phyloP scores from a whole-genome alignment of 2,888 invertebrate species.

The Ischnus inquisitorius region DNA sequence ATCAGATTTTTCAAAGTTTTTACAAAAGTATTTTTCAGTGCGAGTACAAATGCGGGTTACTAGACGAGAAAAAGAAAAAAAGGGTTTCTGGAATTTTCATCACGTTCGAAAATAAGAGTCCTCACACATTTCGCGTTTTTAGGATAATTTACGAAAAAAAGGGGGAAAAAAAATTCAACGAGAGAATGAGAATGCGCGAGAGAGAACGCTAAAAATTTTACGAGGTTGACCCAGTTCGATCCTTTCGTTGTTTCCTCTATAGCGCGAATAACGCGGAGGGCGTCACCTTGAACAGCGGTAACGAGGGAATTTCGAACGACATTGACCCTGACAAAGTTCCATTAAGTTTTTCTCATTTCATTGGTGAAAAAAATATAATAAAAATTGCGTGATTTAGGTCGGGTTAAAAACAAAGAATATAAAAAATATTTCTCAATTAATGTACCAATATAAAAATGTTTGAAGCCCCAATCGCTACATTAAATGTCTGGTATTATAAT shows the following conservation, averaged over 20 bases:
- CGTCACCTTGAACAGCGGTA: constrained; percentile 12
- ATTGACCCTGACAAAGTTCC: constrained; percentile 40
- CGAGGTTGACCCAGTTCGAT: constrained; percentile 50
- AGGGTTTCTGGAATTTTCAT: constrained; percentile 15
- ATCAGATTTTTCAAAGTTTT: too few relatives aligned
- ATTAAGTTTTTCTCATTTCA: background rate
- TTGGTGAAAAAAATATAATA: background rate
- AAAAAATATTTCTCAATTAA: too few relatives aligned
- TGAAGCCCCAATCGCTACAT: too few relatives aligned
- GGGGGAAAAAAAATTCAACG: constrained; percentile 10
- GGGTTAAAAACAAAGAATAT: background rate
- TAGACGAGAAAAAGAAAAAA: background rate
- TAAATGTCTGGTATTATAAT: too few relatives aligned
- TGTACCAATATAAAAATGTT: too few relatives aligned
- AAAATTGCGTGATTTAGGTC: background rate
- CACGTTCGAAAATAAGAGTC: constrained; percentile 51
- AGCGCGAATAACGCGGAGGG: constrained; percentile 4
- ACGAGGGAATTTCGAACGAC: constrained; percentile 36
- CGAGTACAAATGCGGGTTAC: too few relatives aligned
- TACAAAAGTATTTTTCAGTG: too few relatives aligned
- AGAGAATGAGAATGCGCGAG: constrained; percentile 18
- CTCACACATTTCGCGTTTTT: constrained; percentile 14
- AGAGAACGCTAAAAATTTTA: constrained; percentile 47
- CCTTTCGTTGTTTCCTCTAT: background rate
- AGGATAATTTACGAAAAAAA: constrained; percentile 34